Evolutionary conservation across 2,113 vertebrate species (phyloP), one percentile per base, ranked within the genome.

Genomic region (Montifringilla adamsi): DNA sequence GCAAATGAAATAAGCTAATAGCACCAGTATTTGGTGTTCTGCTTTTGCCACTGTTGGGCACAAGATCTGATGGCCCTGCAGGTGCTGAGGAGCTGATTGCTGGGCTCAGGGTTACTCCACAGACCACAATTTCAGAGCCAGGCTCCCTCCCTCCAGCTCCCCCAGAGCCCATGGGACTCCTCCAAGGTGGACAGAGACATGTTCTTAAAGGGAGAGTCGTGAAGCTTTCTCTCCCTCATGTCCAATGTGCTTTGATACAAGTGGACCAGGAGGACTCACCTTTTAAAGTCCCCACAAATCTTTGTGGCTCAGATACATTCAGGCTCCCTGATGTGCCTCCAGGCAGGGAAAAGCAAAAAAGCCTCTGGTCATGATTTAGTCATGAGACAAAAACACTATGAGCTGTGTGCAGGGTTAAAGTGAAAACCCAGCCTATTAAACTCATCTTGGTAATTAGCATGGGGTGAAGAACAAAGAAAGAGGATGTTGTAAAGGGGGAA

Each of bases 41-140:
- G 30, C 26, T 73, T 91, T 79, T 13, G 2, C 33, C 1, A 1
- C 9, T 2, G 1, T 8, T 14, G 3, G 13, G 8, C 10, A 15
- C 0, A 0, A 53, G 49, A 39, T 27, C 17, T 33, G 4, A 56
- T 79, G 56, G 15, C 28, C 7, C 19, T 0, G 0, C 9, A 8
- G 39, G 26, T 70, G 10, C 47, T 0, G 0, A 59, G n/a, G 41
- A 60, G 13, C 23, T 52, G 44, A 24, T 33, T 72, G 11, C 50
- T 59, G 23, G 8, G 14, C 33, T 72, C 35, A 28, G 26, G 23
- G 10, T 28, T 62, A 82, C 37, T 3, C 18, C 14, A 5, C 10
- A 27, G 22, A 27, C 26, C 2, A 1, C 5, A 6, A 4, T 50
- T 80, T 81, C 1, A 1, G 44, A 49, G 22, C 16, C 47, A 39